Evolutionary conservation across 2,888 invertebrate genomes (phyloP).

Genomic region (Sabellastarte sp.): DNA sequence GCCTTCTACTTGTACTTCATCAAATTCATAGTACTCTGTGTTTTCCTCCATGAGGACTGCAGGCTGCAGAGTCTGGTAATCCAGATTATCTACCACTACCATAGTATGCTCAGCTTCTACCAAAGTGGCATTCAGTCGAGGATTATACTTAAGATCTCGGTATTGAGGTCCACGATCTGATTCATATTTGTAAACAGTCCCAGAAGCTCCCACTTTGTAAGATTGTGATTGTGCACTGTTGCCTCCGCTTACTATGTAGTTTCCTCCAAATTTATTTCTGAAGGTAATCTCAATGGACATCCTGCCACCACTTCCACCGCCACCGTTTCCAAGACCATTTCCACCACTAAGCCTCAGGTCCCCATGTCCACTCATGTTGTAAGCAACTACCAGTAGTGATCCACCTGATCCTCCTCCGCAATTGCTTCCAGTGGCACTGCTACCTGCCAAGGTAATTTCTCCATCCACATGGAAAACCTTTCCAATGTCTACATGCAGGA

Average conservation of each 20-base stretch:
- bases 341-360: conserved; percentile 38
- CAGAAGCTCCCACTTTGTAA: conserved; percentile 40
- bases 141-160: conserved; percentile 43
- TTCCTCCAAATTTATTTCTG: conserved; percentile 35
- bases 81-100: conserved; percentile 34
- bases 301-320: conserved; percentile 41
- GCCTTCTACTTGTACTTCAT: background rate
- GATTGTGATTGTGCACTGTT: conserved; percentile 20
- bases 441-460: conserved; percentile 30
- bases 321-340: conserved; percentile 20
- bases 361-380: conserved; percentile 42
- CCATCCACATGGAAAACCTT: conserved; percentile 38
- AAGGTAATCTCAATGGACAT: conserved; percentile 36
- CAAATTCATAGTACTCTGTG: background rate
- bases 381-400: conserved; percentile 34
- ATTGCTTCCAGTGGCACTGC: conserved; percentile 16
- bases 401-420: conserved; percentile 43
- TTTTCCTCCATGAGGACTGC: conserved; percentile 35
- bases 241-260: conserved; percentile 36
- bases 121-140: conserved; percentile 32
- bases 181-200: conserved; percentile 44
- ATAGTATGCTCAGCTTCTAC: conserved; percentile 39
- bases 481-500: conserved; percentile 34
- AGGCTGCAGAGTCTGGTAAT: conserved; percentile 34
- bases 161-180: conserved; percentile 39